phyloP scores from a whole-genome alignment of 2,797 vertebrate genomes.

The Threskiornis aethiopicus region DNA sequence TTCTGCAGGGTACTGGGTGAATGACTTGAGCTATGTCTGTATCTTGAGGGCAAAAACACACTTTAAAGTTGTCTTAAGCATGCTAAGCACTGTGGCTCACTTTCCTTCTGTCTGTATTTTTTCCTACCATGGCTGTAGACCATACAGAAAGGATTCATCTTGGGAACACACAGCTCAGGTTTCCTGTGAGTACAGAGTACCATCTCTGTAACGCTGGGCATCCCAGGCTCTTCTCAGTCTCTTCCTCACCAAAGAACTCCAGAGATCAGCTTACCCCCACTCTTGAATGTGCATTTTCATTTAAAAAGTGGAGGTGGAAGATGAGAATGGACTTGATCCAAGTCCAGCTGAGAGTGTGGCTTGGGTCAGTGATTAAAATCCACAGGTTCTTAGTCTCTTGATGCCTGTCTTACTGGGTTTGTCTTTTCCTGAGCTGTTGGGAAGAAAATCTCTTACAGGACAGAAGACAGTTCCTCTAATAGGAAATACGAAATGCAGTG shows the following conservation, averaged over 20 bases:
- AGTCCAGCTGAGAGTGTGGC: background rate
- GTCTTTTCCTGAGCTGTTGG: background rate
- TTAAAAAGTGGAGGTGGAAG: background rate
- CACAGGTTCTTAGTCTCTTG: background rate
- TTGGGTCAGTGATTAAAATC: background rate
- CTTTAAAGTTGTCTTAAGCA: background rate
- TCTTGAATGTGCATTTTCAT: background rate
- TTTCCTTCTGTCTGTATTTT: background rate
- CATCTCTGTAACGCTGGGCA: background rate
- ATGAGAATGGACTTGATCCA: background rate
- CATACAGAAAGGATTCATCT: background rate
- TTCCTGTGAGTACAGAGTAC: background rate
- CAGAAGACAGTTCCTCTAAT: background rate
- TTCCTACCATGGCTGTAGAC: background rate
- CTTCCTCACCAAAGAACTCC: background rate
- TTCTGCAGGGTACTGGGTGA: background rate
- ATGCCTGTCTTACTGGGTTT: background rate
- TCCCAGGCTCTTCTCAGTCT: background rate
- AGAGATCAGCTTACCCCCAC: background rate
- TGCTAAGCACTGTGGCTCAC: accelerated
- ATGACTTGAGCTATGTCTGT: background rate
- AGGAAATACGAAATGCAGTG: background rate
- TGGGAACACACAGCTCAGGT: background rate
- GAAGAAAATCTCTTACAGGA: background rate
- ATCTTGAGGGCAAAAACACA: background rate